Conservation (phyloP, 2,797 vertebrate species). For the Dromococcyx pavoninus region DNA sequence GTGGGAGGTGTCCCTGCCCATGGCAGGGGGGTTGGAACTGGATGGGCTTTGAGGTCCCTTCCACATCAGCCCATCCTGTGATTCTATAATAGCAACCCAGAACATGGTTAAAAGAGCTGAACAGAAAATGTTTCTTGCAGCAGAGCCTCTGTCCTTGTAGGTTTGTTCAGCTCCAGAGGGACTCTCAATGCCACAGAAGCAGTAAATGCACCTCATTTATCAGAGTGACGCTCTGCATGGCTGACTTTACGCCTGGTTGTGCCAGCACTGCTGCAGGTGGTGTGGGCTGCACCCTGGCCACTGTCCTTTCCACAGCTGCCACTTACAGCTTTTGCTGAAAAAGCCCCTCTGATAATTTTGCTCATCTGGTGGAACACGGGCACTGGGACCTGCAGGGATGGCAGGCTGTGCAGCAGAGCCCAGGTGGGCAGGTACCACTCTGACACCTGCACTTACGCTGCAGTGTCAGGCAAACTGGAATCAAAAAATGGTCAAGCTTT, state of each 20-base stretch:
- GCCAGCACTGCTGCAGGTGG: not conserved
- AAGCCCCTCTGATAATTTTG: not conserved
- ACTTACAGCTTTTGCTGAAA: not conserved
- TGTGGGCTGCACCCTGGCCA: not conserved
- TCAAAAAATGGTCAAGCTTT: too few relatives aligned
- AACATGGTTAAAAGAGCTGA: not conserved
- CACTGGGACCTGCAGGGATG: not conserved
- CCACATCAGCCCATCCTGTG: too few relatives aligned
- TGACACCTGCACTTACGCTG: not conserved
- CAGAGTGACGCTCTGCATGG: not conserved
- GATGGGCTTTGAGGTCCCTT: too few relatives aligned
- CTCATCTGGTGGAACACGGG: accelerated
- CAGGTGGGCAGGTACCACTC: not conserved
- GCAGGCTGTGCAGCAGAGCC: not conserved
- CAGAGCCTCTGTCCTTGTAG: not conserved
- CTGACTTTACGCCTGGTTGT: accelerated
- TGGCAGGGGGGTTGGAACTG: too few relatives aligned
- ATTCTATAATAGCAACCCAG: not conserved
- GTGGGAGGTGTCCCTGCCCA: too few relatives aligned
- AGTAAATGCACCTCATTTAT: not conserved
- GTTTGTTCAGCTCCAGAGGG: not conserved
- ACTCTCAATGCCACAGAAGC: not conserved
- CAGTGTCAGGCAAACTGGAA: not conserved
- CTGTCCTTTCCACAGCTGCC: not conserved
- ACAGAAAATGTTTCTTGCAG: not conserved